Percentiles rank a stretch among this genome's conserved stretches.
Conservation (phyloP, 2,113 vertebrate genomes). For the Pelodiscus sinensis region DNA sequence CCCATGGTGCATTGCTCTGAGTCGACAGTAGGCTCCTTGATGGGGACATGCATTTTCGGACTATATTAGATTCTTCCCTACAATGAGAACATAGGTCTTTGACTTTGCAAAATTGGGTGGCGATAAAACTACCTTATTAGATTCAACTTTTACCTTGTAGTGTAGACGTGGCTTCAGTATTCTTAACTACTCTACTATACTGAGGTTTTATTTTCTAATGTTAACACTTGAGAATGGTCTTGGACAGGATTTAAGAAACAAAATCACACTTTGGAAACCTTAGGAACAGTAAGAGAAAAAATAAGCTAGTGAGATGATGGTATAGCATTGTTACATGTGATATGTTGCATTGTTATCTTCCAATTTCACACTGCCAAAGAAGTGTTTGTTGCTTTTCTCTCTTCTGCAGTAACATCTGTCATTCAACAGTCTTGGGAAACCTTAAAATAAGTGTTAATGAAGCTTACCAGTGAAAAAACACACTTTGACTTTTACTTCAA, state of each 20-base stretch:
- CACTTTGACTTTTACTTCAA: neutral
- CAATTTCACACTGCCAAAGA: accelerated
- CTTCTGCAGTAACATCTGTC: neutral
- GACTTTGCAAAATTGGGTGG: too few relatives aligned
- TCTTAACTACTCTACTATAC: neutral
- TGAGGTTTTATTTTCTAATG: neutral
- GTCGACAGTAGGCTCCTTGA: too few relatives aligned
- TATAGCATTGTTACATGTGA: accelerated
- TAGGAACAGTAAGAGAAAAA: accelerated
- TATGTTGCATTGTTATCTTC: neutral
- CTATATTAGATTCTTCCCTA: too few relatives aligned
- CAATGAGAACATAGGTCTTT: too few relatives aligned
- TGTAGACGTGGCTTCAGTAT: neutral
- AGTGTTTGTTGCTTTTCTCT: accelerated
- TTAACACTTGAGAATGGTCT: neutral
- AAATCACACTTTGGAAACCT: too few relatives aligned
- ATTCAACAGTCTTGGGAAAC: neutral
- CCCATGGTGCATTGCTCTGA: too few relatives aligned
- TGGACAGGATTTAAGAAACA: neutral
- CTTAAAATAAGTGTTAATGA: neutral
- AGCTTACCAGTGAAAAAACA: neutral
- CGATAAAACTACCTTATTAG: too few relatives aligned
- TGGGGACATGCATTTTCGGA: too few relatives aligned
- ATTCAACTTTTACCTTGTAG: too few relatives aligned
- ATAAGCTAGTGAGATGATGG: accelerated